A percentile compares a stretch with the other conserved stretches of the same genome.
These are phyloP conservation scores for Notodromas monacha DNA, from an alignment of 2,888 invertebrate species.

Conservation along the genomic window DNA sequence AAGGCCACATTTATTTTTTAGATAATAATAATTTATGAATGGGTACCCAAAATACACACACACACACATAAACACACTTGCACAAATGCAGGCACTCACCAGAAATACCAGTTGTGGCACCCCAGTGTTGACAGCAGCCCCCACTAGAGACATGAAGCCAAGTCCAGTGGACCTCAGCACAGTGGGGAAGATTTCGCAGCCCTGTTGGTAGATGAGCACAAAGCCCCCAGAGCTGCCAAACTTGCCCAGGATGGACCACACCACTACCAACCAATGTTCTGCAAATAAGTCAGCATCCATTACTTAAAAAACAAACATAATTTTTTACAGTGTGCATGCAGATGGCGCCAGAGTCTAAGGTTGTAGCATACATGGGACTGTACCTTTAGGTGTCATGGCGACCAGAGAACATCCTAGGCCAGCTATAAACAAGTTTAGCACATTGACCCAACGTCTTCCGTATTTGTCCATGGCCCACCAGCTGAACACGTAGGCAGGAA, in stretches of 20 bases:
- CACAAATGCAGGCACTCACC: background rate
- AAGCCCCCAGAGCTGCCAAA: background rate
- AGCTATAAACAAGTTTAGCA: too few species aligned
- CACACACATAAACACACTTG: too few species aligned
- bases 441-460: conserved; percentile 1
- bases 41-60: too few species aligned
- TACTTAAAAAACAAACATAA: background rate
- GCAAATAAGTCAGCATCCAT: background rate
- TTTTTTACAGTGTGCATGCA: background rate
- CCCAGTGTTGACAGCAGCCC: background rate
- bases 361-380: background rate
- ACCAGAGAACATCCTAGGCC: background rate
- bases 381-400: background rate
- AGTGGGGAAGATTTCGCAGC: background rate
- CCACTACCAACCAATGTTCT: background rate
- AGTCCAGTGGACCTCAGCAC: background rate
- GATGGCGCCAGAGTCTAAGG: background rate
- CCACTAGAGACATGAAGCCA: background rate
- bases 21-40: too few species aligned
- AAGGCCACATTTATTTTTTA: too few species aligned
- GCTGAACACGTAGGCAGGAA: background rate
- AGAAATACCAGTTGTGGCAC: background rate
- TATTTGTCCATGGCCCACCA: background rate
- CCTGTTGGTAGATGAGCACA: background rate
- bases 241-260: background rate